These are phyloP conservation scores for Nomada hirtipes DNA, from an alignment of 2,888 invertebrate genomes.

Conservation along the genomic window DNA sequence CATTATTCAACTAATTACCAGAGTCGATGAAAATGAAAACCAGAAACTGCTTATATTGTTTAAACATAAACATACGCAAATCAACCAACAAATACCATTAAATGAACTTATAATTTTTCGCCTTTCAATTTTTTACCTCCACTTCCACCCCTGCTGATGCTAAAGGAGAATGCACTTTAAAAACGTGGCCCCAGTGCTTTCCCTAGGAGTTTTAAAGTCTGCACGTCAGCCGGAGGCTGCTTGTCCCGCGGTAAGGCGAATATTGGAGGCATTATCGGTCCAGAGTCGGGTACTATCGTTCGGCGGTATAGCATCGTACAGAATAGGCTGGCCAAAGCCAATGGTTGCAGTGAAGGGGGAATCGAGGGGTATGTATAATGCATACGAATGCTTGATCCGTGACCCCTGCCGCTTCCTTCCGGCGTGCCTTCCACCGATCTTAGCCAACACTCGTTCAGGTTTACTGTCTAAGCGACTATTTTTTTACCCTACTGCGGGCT, in stretches of 20 bases:
- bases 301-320: conserved; percentile 36
- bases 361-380: conserved; percentile 72
- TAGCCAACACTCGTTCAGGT: conserved; percentile 38
- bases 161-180: conserved; percentile 3
- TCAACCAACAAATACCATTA: no score
- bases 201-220: conserved; percentile 23
- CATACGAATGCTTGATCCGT: conserved; percentile 73
- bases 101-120: neutral
- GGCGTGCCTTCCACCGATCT: conserved; percentile 45
- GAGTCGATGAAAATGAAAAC: no score
- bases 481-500: conserved; percentile 44
- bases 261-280: conserved; percentile 53
- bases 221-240: conserved; percentile 9
- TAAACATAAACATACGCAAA: no score
- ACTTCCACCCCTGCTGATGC: neutral
- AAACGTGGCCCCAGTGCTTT: neutral
- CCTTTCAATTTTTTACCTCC: neutral
- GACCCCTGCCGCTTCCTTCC: conserved; percentile 61
- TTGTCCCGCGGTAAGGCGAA: conserved; percentile 26
- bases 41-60: no score
- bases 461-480: conserved; percentile 52
- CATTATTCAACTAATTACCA: no score
- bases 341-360: conserved; percentile 43
- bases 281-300: conserved; percentile 35
- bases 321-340: conserved; percentile 61